phyloP scores from a whole-genome alignment of 2,113 vertebrate genomes.

The Neolamprologus hecqui region DNA sequence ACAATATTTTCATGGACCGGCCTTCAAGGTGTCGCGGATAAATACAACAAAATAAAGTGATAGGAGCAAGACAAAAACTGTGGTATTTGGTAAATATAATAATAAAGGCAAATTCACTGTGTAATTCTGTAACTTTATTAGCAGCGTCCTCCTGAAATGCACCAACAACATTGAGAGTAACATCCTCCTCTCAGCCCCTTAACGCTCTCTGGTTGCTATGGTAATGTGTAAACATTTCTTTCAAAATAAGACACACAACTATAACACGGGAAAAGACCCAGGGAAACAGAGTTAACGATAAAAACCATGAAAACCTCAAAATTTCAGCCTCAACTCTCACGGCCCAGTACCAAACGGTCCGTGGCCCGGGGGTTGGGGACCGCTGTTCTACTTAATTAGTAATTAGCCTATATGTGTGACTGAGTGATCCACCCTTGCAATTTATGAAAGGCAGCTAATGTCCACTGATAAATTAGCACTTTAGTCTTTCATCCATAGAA shows the following conservation, averaged over 20 bases:
- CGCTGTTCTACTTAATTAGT: background rate
- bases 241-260: background rate
- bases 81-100: background rate
- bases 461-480: background rate
- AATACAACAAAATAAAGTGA: background rate
- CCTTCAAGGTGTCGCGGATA: fast-evolving
- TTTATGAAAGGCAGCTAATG: fast-evolving
- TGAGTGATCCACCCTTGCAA: background rate
- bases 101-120: fast-evolving
- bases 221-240: fast-evolving
- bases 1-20: background rate
- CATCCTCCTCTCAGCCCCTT: background rate
- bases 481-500: background rate
- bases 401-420: background rate
- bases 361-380: fast-evolving
- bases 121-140: fast-evolving
- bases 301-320: background rate
- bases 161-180: background rate
- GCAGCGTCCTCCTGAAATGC: fast-evolving
- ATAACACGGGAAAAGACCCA: fast-evolving
- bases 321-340: background rate
- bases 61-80: background rate
- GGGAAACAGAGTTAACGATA: fast-evolving
- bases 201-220: background rate
- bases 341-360: fast-evolving